Evolutionary conservation across 2,888 invertebrate species (phyloP).

Genomic region (Volucella inanis): DNA sequence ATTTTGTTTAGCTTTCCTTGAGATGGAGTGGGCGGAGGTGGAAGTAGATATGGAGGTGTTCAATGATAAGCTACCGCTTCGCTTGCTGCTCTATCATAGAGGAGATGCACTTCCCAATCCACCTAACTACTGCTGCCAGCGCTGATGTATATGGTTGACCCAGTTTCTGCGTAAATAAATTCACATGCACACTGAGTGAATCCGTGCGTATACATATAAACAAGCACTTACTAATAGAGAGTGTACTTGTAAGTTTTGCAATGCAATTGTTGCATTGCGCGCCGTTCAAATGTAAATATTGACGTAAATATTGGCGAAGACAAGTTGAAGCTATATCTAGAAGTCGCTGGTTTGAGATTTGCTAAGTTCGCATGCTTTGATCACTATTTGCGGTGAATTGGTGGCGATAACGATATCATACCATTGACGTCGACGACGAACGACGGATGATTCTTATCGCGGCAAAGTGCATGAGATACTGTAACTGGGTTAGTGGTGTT

Average conservation of each 20-base stretch:
- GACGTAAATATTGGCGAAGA: constrained; percentile 18
- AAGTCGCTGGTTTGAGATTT: constrained; percentile 16
- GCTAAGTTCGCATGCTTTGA: constrained; percentile 18
- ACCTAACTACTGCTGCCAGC: not conserved
- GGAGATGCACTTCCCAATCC: constrained; percentile 41
- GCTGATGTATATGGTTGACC: constrained; percentile 63
- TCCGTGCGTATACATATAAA: not conserved
- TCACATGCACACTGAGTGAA: constrained; percentile 13
- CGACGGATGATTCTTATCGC: constrained; percentile 36
- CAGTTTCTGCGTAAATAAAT: constrained; percentile 55
- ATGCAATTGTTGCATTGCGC: constrained; percentile 61
- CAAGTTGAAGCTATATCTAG: constrained; percentile 43
- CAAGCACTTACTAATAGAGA: not conserved
- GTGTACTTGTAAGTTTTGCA: constrained; percentile 57
- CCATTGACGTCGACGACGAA: not conserved
- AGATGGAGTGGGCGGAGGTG: constrained; percentile 52
- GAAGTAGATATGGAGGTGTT: constrained; percentile 8
- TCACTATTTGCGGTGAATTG: constrained; percentile 8
- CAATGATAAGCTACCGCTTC: constrained; percentile 55
- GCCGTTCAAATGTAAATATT: constrained; percentile 57
- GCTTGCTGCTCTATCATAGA: constrained; percentile 32
- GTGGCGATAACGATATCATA: not conserved
- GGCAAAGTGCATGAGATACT: constrained; percentile 50
- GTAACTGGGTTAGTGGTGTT: constrained; percentile 65
- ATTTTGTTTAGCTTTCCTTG: constrained; percentile 53